Base-by-base conservation (phyloP, 2,113 vertebrate species). In the Tragelaphus imberbis region DNA sequence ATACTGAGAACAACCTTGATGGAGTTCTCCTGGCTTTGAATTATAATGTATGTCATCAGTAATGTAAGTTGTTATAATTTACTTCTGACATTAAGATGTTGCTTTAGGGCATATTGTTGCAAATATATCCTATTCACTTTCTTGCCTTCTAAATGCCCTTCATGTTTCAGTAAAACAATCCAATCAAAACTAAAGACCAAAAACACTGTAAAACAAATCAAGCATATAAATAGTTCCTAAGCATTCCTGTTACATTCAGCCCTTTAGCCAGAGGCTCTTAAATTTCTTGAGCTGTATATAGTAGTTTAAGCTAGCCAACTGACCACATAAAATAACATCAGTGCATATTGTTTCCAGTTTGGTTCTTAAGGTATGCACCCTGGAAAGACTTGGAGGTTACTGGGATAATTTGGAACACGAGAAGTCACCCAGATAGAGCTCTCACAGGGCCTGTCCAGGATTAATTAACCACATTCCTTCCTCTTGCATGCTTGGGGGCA, bases 1-100 rank as follows among this genome's bases (percentile, higher is more conserved):
- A 79, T 80, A 97, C 94, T 95, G 95, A 90, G 97, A 98, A 92
- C 97, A 98, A 98, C 97, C 98, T 99, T 99, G 99, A 98, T 99
- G 98, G 98, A 98, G 97, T 98, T 98, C 99, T 98, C 98, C 97
- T 98, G 98, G 98, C 99, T 99, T 99, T 99, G 99, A 99, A 99
- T 99, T 99, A 99, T 99, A 99, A 99, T 99, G 99, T 98, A 99
- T 99, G 99, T 99, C 99, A 99, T 98, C 98, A 98, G 99, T 99
- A 99, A 99, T 99, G 98, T 98, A 98, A 98, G 98, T 98, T 99
- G 98, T 99, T 99, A 99, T 99, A 99, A 99, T 99, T 99, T 99
- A 99, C 99, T 99, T 98, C 99, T 99, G 99, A 99, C 99, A 99
- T 99, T 99, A 99, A 99, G 99, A 99, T 99, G 99, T 99, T 99